phyloP scores from a whole-genome alignment of 2,113 vertebrate genomes.

The Sapajus apella region DNA sequence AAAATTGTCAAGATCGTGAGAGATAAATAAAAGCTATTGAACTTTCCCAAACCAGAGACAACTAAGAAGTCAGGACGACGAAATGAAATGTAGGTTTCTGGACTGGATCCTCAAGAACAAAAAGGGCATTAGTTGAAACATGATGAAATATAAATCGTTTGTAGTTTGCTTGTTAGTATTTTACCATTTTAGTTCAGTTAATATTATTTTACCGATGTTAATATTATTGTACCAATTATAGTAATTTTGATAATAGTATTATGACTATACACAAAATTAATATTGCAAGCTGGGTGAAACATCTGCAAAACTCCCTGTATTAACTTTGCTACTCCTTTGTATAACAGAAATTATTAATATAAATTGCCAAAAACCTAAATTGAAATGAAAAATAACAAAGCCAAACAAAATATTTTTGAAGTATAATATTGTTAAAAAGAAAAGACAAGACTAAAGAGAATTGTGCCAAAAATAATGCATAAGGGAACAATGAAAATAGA shows the following conservation, averaged over 20 bases:
- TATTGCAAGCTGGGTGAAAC: neutral
- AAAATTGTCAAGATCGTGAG: neutral
- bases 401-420: neutral
- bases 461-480: neutral
- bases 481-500: neutral
- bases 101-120: neutral
- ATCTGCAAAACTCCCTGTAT: neutral
- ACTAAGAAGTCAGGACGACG: neutral
- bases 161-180: neutral
- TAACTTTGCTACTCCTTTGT: neutral
- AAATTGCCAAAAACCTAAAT: neutral
- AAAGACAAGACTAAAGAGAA: neutral
- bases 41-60: neutral
- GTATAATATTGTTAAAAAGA: neutral
- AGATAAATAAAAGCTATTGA: neutral
- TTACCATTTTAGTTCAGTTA: neutral
- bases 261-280: neutral
- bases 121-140: neutral
- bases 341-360: neutral
- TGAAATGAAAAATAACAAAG: neutral
- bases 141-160: neutral
- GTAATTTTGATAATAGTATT: neutral
- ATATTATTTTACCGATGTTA: neutral
- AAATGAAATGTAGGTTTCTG: neutral
- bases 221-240: neutral